These are phyloP conservation scores for Antheraea pernyi DNA, from an alignment of 1,140 invertebrate species.

Conservation along the genomic window DNA sequence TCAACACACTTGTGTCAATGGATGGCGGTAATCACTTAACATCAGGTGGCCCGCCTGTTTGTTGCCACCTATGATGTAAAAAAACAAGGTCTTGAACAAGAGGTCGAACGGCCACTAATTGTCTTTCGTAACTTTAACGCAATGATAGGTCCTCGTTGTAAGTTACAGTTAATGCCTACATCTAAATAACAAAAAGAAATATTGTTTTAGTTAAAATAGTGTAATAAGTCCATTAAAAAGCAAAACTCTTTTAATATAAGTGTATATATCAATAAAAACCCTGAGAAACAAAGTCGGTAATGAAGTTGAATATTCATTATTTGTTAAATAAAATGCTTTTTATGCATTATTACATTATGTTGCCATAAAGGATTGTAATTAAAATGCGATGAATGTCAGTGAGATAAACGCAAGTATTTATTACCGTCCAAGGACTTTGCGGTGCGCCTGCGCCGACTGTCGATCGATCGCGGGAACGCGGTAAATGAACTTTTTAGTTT, in stretches of 20 bases:
- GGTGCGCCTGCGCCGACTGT: conserved; percentile 15
- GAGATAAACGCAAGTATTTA: conserved; percentile 38
- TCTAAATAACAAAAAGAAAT: background rate
- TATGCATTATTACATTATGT: background rate
- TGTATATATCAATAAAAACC: background rate
- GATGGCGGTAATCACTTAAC: no score
- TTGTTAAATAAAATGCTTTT: background rate
- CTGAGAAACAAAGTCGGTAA: background rate
- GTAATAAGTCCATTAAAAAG: background rate
- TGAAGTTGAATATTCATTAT: background rate
- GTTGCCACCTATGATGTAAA: no score
- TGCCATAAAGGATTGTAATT: conserved; percentile 28
- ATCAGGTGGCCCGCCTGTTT: no score
- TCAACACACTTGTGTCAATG: no score
- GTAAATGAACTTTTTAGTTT: background rate
- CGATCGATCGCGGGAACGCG: background rate
- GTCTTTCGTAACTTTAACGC: no score
- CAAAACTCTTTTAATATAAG: background rate
- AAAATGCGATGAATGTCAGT: conserved; percentile 50
- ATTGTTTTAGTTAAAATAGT: no score
- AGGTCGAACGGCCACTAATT: no score
- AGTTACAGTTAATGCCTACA: background rate
- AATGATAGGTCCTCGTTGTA: no score
- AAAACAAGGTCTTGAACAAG: no score
- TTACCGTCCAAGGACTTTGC: conserved; percentile 11